Conservation (phyloP, 1,140 invertebrate species). For the Branchinecta lindahli region DNA sequence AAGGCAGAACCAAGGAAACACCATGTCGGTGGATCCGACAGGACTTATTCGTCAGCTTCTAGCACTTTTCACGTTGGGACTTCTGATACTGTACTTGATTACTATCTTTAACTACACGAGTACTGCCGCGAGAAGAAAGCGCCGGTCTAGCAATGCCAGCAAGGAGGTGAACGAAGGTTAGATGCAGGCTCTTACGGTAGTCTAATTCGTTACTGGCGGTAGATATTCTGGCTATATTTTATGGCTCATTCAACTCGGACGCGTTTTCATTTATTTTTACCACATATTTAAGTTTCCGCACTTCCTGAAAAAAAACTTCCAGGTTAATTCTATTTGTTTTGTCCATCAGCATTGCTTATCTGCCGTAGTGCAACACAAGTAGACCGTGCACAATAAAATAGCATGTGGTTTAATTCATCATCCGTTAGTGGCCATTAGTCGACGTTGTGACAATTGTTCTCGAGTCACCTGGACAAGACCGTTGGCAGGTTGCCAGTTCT, state of each 20-base stretch:
- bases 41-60: not conserved
- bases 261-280: not conserved
- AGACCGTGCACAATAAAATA: too few relatives aligned
- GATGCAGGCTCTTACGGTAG: not conserved
- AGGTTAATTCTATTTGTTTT: not conserved
- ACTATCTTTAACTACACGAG: constrained; percentile 1
- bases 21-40: not conserved
- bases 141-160: not conserved
- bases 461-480: too few relatives aligned
- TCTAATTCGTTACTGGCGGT: not conserved
- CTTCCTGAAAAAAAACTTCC: not conserved
- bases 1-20: not conserved
- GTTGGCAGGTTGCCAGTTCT: too few relatives aligned
- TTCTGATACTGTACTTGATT: not conserved
- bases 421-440: too few relatives aligned
- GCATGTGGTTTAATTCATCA: too few relatives aligned
- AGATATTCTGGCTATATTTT: too few relatives aligned
- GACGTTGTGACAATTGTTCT: too few relatives aligned
- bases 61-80: not conserved
- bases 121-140: not conserved
- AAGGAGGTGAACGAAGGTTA: not conserved
- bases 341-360: too few relatives aligned
- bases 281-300: not conserved
- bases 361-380: too few relatives aligned
- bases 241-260: not conserved